Evolutionary conservation across 2,797 vertebrate genomes (phyloP).

Genomic region (Lutjanus campechanus): DNA sequence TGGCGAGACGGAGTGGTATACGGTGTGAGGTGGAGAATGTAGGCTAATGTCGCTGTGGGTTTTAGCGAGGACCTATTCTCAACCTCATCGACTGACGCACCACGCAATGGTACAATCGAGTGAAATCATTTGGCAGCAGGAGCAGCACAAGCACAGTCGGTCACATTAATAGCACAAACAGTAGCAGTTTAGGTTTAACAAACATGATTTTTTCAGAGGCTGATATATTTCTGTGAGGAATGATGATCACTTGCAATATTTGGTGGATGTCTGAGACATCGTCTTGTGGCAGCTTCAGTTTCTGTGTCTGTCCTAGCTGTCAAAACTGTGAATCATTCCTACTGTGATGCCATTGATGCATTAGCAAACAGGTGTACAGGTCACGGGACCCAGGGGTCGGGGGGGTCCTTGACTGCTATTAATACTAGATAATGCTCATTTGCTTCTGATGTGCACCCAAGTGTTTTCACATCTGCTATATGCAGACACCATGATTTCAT

Average conservation of each 20-base stretch:
- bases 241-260: not conserved
- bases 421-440: no score
- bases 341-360: no score
- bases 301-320: not conserved
- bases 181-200: no score
- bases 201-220: not conserved
- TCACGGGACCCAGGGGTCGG: no score
- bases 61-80: constrained; percentile 8
- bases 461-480: no score
- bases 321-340: no score
- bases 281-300: not conserved
- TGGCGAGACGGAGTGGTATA: not conserved
- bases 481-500: no score
- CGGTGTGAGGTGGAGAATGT: not conserved
- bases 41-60: not conserved
- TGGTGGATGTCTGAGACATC: not conserved
- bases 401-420: no score
- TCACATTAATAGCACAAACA: not conserved
- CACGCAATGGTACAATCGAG: not conserved
- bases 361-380: no score
- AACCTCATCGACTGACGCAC: not conserved
- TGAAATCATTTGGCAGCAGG: not conserved
- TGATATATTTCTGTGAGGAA: not conserved
- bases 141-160: not conserved
- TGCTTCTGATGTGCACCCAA: no score